A percentile compares a stretch with the other conserved stretches of the same genome.
Conservation (phyloP, 2,113 vertebrate species). For the Peromyscus maniculatus region DNA sequence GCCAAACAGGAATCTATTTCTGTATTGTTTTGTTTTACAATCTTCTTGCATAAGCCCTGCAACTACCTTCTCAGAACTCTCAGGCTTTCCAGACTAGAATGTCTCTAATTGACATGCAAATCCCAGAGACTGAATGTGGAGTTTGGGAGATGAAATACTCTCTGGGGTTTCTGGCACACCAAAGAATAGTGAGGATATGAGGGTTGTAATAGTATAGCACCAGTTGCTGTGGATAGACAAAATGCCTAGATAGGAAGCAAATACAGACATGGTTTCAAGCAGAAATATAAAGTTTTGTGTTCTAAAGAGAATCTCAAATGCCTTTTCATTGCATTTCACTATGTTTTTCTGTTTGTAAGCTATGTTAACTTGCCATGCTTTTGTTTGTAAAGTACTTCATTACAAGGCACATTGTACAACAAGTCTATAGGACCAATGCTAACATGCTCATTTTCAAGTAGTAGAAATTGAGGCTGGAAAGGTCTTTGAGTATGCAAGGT, state of each 20-base stretch:
- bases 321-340: neutral
- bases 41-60: neutral
- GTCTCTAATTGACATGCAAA: constrained; percentile 67
- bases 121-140: neutral
- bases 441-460: constrained; percentile 28
- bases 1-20: constrained; percentile 48
- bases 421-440: neutral
- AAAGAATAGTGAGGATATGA: neutral
- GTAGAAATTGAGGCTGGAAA: neutral
- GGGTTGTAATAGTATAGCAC: constrained; percentile 35
- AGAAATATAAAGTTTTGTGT: neutral
- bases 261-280: neutral
- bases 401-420: constrained; percentile 11
- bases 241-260: neutral
- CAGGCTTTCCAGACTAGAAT: constrained; percentile 55
- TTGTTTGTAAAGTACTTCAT: neutral
- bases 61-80: constrained; percentile 59
- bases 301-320: constrained; percentile 23
- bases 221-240: constrained; percentile 15
- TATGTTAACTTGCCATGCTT: neutral
- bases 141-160: neutral
- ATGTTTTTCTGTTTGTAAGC: neutral
- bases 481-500: neutral
- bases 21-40: constrained; percentile 60
- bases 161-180: neutral